Evolutionary conservation across 1,140 invertebrate genomes (phyloP).

Genomic region (Branchinecta lynchi): DNA sequence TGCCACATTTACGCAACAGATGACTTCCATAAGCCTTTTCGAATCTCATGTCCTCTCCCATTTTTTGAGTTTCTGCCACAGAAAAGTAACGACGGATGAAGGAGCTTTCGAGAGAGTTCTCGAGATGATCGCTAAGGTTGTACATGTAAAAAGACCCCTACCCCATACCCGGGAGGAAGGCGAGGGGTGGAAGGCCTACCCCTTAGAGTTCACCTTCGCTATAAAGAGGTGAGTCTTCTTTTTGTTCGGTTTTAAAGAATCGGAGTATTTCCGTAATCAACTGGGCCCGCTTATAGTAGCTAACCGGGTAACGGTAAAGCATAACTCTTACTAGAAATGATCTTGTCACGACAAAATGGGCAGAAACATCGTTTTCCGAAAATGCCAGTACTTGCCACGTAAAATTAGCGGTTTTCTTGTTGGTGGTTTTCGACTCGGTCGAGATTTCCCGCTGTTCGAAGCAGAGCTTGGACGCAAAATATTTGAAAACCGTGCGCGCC

Average conservation of each 20-base stretch:
- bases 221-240: conserved; percentile 31
- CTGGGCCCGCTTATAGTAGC: too few relatives aligned
- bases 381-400: too few relatives aligned
- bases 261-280: too few relatives aligned
- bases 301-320: too few relatives aligned
- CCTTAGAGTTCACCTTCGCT: conserved; percentile 34
- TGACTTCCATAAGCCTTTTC: conserved; percentile 48
- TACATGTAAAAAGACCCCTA: conserved; percentile 46
- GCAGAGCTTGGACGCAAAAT: too few relatives aligned
- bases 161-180: conserved; percentile 41
- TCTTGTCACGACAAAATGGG: too few relatives aligned
- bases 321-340: too few relatives aligned
- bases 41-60: conserved; percentile 53
- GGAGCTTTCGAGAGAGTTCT: conserved; percentile 30
- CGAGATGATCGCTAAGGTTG: conserved; percentile 45
- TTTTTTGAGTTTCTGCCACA: conserved; percentile 43
- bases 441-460: too few relatives aligned
- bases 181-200: conserved; percentile 45
- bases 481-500: too few relatives aligned
- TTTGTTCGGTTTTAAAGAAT: conserved; percentile 18
- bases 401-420: too few relatives aligned
- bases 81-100: conserved; percentile 27
- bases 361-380: too few relatives aligned
- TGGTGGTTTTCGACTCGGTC: too few relatives aligned
- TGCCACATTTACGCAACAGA: conserved; percentile 44